Percentiles rank a stretch among this genome's conserved stretches.
phyloP scores from a whole-genome alignment of 2,888 invertebrate species.

The Callinectes sapidus region DNA sequence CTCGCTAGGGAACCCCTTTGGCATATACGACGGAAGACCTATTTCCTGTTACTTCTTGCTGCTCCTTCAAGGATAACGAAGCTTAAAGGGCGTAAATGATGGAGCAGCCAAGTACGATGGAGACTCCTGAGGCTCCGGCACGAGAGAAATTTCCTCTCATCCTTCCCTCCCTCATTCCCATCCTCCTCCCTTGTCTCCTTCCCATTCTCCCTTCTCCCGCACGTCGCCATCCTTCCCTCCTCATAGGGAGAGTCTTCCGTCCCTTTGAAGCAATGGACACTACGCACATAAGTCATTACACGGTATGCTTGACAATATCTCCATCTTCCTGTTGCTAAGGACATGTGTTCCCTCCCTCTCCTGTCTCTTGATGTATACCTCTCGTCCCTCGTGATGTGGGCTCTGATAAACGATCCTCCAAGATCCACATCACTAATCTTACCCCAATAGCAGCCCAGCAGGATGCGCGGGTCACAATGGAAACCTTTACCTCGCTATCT shows the following conservation, averaged over 20 bases:
- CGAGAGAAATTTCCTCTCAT: conserved; percentile 35
- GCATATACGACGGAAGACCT: conserved; percentile 67
- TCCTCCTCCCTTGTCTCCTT: neutral
- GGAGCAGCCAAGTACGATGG: conserved; percentile 51
- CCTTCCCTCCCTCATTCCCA: conserved; percentile 7
- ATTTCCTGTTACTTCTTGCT: conserved; percentile 69
- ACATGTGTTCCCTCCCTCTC: conserved; percentile 28
- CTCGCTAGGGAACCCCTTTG: conserved; percentile 54
- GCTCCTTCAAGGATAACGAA: conserved; percentile 69
- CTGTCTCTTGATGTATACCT: conserved; percentile 45
- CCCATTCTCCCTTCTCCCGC: conserved; percentile 4
- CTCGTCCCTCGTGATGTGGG: conserved; percentile 46
- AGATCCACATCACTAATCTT: conserved; percentile 42
- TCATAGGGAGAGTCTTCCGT: conserved; percentile 44
- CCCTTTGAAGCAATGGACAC: conserved; percentile 51
- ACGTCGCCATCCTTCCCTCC: conserved; percentile 20
- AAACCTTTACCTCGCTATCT: neutral
- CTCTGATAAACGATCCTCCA: conserved; percentile 46
- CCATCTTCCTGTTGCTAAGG: conserved; percentile 56
- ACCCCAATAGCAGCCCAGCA: conserved; percentile 16
- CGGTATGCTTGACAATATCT: conserved; percentile 42
- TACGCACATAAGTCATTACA: conserved; percentile 52
- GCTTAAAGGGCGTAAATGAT: conserved; percentile 68
- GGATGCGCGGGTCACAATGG: neutral
- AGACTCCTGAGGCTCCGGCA: conserved; percentile 44